A percentile compares a stretch with the other conserved stretches of the same genome.
These are phyloP conservation scores for Barnardius zonarius DNA, from an alignment of 2,113 vertebrate species.

Conservation along the genomic window DNA sequence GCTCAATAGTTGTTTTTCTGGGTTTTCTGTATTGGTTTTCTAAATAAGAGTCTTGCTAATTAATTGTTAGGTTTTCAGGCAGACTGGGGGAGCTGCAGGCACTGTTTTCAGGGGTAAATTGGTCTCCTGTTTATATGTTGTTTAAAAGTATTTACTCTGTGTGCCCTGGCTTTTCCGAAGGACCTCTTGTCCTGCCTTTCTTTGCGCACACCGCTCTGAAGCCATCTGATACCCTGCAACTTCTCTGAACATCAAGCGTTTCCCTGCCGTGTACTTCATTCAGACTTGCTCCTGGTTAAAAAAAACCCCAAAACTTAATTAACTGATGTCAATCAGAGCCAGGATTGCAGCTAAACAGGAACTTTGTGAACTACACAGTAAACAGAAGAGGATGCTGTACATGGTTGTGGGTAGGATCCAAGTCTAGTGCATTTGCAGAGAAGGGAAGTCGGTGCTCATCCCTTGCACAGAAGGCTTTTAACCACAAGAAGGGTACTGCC, in stretches of 20 bases:
- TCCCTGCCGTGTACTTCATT: not conserved
- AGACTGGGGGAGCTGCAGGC: not conserved
- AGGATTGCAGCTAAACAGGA: not conserved
- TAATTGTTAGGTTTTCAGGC: not conserved
- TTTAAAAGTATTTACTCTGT: not conserved
- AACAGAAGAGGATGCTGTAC: not conserved
- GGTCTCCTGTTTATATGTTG: not conserved
- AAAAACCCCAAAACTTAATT: not conserved
- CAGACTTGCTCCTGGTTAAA: not conserved
- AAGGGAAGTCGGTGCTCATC: not conserved
- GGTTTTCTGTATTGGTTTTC: not conserved
- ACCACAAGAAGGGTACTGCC: not conserved
- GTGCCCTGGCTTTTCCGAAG: not conserved
- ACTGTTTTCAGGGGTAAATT: not conserved
- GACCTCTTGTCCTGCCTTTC: not conserved
- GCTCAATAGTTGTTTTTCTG: not conserved
- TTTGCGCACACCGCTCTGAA: not conserved
- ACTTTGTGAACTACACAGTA: not conserved
- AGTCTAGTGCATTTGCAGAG: not conserved
- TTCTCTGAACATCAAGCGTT: not conserved
- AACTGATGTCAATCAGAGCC: not conserved
- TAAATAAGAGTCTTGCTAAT: not conserved
- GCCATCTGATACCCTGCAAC: not conserved
- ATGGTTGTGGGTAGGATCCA: not conserved
- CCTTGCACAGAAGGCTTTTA: not conserved